Evolutionary conservation across 2,888 invertebrate genomes (phyloP).

Genomic region (Periphyllus acericola): DNA sequence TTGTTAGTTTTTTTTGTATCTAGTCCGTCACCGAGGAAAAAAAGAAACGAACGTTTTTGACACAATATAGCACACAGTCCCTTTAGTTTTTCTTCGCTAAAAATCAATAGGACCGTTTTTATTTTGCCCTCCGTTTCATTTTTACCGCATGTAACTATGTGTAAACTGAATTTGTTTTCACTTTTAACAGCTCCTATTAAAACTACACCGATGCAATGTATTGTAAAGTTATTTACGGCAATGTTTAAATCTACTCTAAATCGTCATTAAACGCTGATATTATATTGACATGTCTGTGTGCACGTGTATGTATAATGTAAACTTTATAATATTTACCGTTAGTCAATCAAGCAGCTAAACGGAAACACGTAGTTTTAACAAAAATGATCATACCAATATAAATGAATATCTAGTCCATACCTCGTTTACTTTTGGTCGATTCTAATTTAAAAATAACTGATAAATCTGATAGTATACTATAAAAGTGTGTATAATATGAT

Average conservation of each 20-base stretch:
- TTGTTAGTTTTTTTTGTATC: slow-evolving; percentile 5
- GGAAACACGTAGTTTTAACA: no score
- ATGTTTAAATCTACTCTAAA: slow-evolving; percentile 18
- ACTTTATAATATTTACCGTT: not conserved
- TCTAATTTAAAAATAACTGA: no score
- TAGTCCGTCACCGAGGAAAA: not conserved
- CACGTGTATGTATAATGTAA: not conserved
- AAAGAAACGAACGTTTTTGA: slow-evolving; percentile 29
- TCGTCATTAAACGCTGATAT: not conserved
- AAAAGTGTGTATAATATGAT: no score
- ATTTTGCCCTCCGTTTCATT: slow-evolving; percentile 17
- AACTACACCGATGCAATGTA: no score
- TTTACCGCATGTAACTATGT: slow-evolving; percentile 11
- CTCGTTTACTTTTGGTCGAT: no score
- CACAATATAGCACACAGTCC: not conserved
- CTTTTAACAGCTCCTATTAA: slow-evolving; percentile 11
- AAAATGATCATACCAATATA: no score
- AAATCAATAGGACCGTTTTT: slow-evolving; percentile 48
- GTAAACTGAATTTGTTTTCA: slow-evolving; percentile 9
- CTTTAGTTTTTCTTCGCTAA: slow-evolving; percentile 14
- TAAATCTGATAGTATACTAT: no score
- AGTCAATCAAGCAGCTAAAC: not conserved
- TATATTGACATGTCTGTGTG: not conserved
- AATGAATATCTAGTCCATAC: no score
- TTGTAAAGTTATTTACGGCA: not conserved